Evolutionary conservation across 35 echinoderm and acorn worm genomes (phyloP).

Genomic region (Anneissia japonica): DNA sequence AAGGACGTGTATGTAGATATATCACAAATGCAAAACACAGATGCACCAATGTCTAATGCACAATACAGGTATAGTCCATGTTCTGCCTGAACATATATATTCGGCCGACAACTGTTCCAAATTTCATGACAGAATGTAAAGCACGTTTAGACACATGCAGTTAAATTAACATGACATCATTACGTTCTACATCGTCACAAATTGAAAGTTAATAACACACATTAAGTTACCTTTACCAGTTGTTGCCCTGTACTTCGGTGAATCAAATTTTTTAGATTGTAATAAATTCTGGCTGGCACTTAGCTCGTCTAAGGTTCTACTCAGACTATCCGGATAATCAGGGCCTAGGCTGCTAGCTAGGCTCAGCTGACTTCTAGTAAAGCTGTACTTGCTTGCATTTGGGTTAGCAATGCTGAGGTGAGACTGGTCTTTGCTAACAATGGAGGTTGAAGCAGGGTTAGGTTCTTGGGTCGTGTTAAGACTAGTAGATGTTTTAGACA

Average conservation of each 20-base stretch:
- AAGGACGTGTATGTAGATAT: too few species aligned
- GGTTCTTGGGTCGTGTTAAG: not conserved
- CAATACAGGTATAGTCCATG: too few species aligned
- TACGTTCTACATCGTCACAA: too few species aligned
- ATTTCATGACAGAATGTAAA: too few species aligned
- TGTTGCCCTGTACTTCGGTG: slow-evolving; percentile 44
- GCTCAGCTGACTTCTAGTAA: not conserved
- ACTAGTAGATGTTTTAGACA: slow-evolving; percentile 33
- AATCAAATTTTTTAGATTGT: slow-evolving; percentile 9
- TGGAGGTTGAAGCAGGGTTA: not conserved
- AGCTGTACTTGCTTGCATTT: not conserved
- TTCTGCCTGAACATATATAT: too few species aligned
- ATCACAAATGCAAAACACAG: too few species aligned
- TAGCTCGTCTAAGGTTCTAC: slow-evolving; percentile 71
- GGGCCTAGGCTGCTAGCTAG: slow-evolving; percentile 13
- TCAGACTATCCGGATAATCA: slow-evolving; percentile 59
- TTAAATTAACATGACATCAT: too few species aligned
- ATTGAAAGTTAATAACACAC: too few species aligned
- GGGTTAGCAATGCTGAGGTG: not conserved
- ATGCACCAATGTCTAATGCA: too few species aligned
- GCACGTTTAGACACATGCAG: too few species aligned
- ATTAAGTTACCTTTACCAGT: slow-evolving; percentile 42
- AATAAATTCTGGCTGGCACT: slow-evolving; percentile 31
- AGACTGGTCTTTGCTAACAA: not conserved
- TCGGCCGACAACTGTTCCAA: too few species aligned